phyloP scores from a whole-genome alignment of 2,797 vertebrate genomes.

The Hafferia zeledoni region DNA sequence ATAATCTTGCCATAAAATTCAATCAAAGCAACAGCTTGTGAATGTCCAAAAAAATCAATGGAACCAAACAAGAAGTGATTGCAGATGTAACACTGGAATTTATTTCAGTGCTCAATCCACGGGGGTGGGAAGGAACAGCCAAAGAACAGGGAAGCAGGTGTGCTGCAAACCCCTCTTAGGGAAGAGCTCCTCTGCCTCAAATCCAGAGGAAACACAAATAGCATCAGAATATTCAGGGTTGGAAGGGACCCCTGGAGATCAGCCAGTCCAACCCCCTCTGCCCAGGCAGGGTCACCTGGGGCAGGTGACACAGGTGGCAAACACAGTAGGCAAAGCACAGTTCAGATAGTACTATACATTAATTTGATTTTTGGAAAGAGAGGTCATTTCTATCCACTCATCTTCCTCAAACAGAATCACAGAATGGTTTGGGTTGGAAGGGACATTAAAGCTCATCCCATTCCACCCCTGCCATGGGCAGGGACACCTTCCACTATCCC shows the following conservation, averaged over 20 bases:
- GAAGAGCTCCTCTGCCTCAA: not conserved
- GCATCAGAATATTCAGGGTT: not conserved
- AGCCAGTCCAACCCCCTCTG: not conserved
- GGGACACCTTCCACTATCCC: rapidly evolving
- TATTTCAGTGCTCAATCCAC: not conserved
- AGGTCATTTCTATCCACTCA: not conserved
- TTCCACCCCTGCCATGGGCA: not conserved
- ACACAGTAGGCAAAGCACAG: not conserved
- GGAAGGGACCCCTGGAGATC: not conserved
- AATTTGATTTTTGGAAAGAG: not conserved
- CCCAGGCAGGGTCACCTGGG: not conserved
- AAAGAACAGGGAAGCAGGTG: not conserved
- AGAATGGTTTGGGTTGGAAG: not conserved
- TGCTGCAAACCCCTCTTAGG: not conserved
- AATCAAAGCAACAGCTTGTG: conserved; percentile 63
- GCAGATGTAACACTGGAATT: not conserved
- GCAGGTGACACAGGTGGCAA: not conserved
- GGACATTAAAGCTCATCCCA: rapidly evolving
- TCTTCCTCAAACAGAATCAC: not conserved
- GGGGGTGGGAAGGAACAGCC: not conserved
- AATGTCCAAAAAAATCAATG: conserved; percentile 51
- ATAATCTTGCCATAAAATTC: conserved; percentile 63
- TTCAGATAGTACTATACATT: not conserved
- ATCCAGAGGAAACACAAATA: not conserved
- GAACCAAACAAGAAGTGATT: not conserved